These are phyloP conservation scores for Hymenopus coronatus DNA, from an alignment of 2,888 invertebrate genomes.

Conservation along the genomic window DNA sequence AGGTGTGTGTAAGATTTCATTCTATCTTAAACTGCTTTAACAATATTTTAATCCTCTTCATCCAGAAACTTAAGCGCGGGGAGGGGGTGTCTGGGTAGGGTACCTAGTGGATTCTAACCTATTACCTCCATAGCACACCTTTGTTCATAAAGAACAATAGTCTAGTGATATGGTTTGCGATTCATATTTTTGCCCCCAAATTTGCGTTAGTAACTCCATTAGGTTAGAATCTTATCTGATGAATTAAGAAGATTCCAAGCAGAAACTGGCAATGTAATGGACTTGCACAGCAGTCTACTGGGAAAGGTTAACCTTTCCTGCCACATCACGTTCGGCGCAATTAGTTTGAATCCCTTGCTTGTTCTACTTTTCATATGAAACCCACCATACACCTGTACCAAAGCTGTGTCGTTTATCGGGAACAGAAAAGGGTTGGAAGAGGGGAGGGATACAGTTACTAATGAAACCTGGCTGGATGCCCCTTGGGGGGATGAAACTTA, in stretches of 20 bases:
- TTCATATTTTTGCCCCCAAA: too few species aligned
- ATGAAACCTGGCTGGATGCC: constrained; percentile 19
- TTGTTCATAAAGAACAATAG: too few species aligned
- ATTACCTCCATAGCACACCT: too few species aligned
- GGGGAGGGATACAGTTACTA: constrained; percentile 39
- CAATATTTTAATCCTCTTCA: too few species aligned
- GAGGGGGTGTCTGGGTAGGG: too few species aligned
- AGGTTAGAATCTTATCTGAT: background rate
- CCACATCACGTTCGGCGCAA: constrained; percentile 22
- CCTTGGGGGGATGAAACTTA: constrained; percentile 12
- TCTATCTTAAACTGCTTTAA: too few species aligned
- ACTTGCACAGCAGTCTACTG: background rate
- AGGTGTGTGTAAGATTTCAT: too few species aligned
- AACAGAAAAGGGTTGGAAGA: constrained; percentile 32
- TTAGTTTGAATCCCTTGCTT: background rate
- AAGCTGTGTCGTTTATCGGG: constrained; percentile 17
- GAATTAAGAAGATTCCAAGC: background rate
- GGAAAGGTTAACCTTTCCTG: constrained; percentile 32
- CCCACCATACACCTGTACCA: background rate
- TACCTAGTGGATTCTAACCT: too few species aligned
- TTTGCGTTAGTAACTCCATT: too few species aligned
- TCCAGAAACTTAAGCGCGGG: too few species aligned
- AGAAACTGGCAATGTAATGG: background rate
- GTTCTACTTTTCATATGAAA: background rate
- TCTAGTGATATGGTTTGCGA: too few species aligned